These are phyloP conservation scores for Prostheceraeus crozeri DNA, from an alignment of 2,888 invertebrate genomes.

Conservation along the genomic window DNA sequence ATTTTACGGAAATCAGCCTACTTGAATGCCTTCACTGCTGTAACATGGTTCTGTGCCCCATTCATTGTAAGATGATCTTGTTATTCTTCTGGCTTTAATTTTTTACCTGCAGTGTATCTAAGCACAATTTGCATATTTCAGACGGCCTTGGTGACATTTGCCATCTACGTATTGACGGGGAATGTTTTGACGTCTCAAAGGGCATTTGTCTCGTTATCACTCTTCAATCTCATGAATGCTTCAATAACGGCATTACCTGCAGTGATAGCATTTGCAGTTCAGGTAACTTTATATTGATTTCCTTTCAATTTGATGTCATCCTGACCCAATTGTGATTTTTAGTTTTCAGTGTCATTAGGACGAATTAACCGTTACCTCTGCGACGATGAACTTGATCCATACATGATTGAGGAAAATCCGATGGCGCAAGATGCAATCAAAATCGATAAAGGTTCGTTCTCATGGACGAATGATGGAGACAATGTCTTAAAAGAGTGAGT, in stretches of 20 bases:
- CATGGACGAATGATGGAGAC: constrained; percentile 33
- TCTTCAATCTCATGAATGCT: constrained; percentile 44
- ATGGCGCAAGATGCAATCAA: constrained; percentile 45
- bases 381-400: constrained; percentile 33
- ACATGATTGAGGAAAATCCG: constrained; percentile 31
- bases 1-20: constrained; percentile 80
- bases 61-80: constrained; percentile 67
- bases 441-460: constrained; percentile 37
- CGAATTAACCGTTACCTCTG: constrained; percentile 34
- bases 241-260: constrained; percentile 39
- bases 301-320: no score
- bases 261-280: constrained; percentile 51
- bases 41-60: constrained; percentile 67
- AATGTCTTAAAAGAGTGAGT: no score
- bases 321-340: no score
- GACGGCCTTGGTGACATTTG: constrained; percentile 40
- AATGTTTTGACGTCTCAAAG: constrained; percentile 44
- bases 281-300: constrained; percentile 22
- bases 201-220: constrained; percentile 45
- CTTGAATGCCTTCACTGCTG: constrained; percentile 66
- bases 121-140: background rate
- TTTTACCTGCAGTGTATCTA: no score
- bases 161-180: constrained; percentile 42
- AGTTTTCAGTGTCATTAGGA: constrained; percentile 35
- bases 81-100: no score